Conservation (phyloP, 1,140 invertebrate species). For the Lethocerus indicus region DNA sequence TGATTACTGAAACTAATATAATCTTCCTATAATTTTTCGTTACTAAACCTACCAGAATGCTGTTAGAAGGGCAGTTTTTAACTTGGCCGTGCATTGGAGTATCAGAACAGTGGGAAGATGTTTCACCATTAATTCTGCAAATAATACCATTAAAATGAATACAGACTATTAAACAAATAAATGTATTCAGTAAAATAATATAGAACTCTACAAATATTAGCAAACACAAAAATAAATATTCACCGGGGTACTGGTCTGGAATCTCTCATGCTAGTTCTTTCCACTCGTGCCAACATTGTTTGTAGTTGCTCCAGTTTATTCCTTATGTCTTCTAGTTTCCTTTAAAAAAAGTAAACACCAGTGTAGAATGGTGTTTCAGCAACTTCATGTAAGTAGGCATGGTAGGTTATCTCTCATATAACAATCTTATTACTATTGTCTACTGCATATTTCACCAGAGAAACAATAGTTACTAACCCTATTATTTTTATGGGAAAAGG, state of each 20-base stretch:
- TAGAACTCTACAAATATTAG: neutral
- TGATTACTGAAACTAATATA: neutral
- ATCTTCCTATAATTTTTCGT: neutral
- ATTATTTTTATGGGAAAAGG: too few species aligned
- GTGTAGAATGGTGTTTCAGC: too few species aligned
- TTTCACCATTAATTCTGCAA: conserved; percentile 10
- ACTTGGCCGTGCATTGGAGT: neutral
- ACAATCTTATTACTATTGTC: too few species aligned
- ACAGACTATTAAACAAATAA: neutral
- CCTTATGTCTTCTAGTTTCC: conserved; percentile 14
- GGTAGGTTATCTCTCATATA: too few species aligned
- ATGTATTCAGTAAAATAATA: neutral
- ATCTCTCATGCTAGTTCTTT: conserved; percentile 8
- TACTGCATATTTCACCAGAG: too few species aligned
- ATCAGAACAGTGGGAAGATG: neutral
- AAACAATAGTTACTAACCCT: too few species aligned
- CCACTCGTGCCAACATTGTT: conserved; percentile 10
- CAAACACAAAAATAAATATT: neutral
- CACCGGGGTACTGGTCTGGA: conserved; percentile 4
- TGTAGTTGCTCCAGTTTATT: conserved; percentile 14
- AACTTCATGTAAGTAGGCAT: too few species aligned
- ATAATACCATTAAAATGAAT: neutral
- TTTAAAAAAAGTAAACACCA: conserved; percentile 6
- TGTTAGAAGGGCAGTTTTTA: conserved; percentile 6
- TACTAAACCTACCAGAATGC: conserved; percentile 7